Conservation (phyloP, 2,888 invertebrate genomes). For the Apodemia zela region DNA sequence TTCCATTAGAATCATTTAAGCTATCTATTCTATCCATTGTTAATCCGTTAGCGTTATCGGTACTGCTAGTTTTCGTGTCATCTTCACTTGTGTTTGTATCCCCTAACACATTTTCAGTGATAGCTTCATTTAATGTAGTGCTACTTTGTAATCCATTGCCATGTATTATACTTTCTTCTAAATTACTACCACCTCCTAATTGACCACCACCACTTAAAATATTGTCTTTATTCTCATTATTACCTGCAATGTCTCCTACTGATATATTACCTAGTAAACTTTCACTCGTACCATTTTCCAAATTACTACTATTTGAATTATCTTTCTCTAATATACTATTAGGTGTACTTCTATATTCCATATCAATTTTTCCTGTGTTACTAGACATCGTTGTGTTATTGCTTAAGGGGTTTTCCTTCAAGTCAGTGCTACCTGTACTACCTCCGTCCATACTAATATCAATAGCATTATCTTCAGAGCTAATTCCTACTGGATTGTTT, state of each 20-base stretch:
- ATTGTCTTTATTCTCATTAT: background rate
- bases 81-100: background rate
- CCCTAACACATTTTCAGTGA: background rate
- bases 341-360: background rate
- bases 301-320: background rate
- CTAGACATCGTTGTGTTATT: no score
- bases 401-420: background rate
- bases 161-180: background rate
- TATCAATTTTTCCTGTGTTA: background rate
- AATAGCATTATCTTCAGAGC: background rate
- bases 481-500: background rate
- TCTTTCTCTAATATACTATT: background rate
- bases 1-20: background rate
- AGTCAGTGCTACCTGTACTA: background rate
- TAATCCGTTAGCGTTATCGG: background rate
- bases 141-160: no score
- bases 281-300: background rate
- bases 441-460: background rate
- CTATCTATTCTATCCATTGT: background rate
- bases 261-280: background rate
- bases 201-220: background rate
- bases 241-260: background rate
- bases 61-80: background rate
- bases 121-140: background rate
- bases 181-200: background rate